phyloP scores from a whole-genome alignment of 2,113 vertebrate species.

The Theristicus caerulescens region DNA sequence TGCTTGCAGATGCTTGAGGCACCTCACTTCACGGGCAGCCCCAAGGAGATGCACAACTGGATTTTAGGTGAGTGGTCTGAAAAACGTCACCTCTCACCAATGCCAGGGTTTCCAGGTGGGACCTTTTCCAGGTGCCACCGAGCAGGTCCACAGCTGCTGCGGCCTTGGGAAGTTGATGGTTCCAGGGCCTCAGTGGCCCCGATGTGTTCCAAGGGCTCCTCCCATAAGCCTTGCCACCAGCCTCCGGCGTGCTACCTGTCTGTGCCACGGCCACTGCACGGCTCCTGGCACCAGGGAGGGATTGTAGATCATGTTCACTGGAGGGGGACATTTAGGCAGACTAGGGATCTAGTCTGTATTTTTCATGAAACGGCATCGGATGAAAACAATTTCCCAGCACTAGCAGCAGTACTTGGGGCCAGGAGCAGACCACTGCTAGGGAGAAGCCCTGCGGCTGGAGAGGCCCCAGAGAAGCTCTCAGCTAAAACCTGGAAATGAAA shows the following conservation, averaged over 20 bases:
- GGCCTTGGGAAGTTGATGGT: neutral
- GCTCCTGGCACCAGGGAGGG: neutral
- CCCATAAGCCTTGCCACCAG: accelerated
- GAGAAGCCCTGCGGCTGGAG: neutral
- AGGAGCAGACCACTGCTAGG: no score
- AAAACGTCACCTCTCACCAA: accelerated
- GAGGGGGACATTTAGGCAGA: neutral
- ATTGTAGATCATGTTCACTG: no score
- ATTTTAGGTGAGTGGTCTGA: neutral
- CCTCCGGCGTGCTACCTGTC: accelerated
- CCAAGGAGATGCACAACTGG: neutral
- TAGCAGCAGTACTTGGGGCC: neutral
- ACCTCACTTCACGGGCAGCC: neutral
- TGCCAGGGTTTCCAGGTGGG: neutral
- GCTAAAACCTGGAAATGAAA: neutral
- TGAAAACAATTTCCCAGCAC: neutral
- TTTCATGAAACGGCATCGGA: neutral
- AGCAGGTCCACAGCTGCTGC: neutral
- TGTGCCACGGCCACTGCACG: accelerated
- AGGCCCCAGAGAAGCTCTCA: neutral
- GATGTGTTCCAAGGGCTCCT: neutral
- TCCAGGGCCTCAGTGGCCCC: neutral
- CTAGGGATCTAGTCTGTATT: neutral
- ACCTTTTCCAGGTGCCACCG: neutral
- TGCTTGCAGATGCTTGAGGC: neutral